phyloP scores from a whole-genome alignment of 2,888 invertebrate genomes.

The Branchipolynoe longqiensis region DNA sequence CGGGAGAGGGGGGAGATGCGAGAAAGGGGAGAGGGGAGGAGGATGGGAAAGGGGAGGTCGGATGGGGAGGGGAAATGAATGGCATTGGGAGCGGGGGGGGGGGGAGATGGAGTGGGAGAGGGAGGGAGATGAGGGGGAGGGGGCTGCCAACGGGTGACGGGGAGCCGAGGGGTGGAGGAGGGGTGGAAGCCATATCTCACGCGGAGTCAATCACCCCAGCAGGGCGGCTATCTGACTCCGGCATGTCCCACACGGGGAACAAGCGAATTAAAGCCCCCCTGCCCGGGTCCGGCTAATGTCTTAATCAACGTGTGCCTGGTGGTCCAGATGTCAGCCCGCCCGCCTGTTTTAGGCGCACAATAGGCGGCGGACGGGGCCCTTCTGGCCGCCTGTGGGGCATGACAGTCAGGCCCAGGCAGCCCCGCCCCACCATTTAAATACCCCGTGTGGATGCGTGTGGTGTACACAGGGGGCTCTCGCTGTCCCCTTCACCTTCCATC shows the following conservation, averaged over 20 bases:
- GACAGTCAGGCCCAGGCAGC: too few relatives aligned
- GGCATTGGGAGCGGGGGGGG: neutral
- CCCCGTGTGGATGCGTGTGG: too few relatives aligned
- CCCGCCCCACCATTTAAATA: too few relatives aligned
- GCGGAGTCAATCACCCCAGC: conserved; percentile 17
- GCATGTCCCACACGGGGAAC: conserved; percentile 14
- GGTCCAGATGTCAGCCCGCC: conserved; percentile 41
- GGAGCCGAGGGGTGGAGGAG: neutral
- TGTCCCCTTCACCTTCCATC: neutral
- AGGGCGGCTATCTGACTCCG: conserved; percentile 3
- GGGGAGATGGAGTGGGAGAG: neutral
- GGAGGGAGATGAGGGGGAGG: neutral
- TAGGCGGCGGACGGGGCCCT: neutral
- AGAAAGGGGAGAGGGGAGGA: too few relatives aligned
- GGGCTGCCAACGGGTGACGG: neutral
- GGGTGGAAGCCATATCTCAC: neutral
- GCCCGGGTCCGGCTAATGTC: conserved; percentile 36
- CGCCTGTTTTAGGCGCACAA: conserved; percentile 12
- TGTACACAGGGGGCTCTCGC: too few relatives aligned
- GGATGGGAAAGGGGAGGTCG: too few relatives aligned
- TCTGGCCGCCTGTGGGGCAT: too few relatives aligned
- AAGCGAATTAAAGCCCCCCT: conserved; percentile 42
- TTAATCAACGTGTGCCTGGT: conserved; percentile 39
- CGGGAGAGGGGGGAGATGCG: too few relatives aligned
- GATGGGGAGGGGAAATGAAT: too few relatives aligned